Percentiles rank a stretch among this genome's conserved stretches.
Evolutionary conservation across 2,797 vertebrate species (phyloP).

Genomic region (Pteropus rufus): DNA sequence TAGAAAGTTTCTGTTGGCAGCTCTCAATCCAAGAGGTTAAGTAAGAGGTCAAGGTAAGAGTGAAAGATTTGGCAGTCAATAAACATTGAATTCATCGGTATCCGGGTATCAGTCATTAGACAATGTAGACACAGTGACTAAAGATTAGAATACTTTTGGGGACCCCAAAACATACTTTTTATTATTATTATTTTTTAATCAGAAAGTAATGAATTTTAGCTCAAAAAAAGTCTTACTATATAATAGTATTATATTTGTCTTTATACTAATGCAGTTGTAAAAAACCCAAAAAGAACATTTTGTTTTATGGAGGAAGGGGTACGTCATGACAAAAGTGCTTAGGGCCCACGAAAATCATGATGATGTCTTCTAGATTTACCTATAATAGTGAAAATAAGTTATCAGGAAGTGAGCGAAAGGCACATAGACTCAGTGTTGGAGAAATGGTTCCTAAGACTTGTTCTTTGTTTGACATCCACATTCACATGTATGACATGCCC

Average conservation of each 20-base stretch:
- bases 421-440: neutral
- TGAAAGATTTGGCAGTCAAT: neutral
- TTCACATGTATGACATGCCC: accelerated
- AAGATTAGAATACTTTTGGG: neutral
- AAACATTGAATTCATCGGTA: neutral
- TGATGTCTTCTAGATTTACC: neutral
- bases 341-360: neutral
- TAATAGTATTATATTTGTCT: neutral
- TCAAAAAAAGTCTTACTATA: neutral
- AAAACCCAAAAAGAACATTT: neutral
- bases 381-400: neutral
- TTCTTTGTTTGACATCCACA: neutral
- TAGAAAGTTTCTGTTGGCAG: neutral
- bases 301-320: neutral
- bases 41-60: neutral
- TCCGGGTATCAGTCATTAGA: neutral
- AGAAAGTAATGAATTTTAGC: neutral
- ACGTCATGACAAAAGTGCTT: neutral
- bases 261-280: neutral
- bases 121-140: neutral
- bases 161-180: neutral
- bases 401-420: neutral
- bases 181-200: neutral
- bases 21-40: neutral
- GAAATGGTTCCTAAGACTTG: neutral